A percentile compares a stretch with the other conserved stretches of the same genome.
phyloP scores from a whole-genome alignment of 35 echinoderm and acorn worm species.

The Acanthaster planci region DNA sequence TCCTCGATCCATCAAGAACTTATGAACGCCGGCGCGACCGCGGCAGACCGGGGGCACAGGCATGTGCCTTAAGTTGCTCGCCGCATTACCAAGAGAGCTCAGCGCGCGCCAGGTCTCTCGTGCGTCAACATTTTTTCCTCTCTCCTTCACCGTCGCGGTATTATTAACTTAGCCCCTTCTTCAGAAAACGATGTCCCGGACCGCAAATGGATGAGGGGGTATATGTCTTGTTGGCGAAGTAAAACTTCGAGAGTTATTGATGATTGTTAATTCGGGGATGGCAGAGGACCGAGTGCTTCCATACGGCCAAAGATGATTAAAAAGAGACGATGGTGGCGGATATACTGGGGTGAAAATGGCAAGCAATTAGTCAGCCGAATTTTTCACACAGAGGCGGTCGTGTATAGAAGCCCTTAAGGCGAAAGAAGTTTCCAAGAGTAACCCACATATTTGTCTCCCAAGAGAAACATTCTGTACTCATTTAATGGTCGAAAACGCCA shows the following conservation, averaged over 20 bases:
- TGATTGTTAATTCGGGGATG: constrained; percentile 9
- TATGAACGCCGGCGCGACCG: constrained; percentile 13
- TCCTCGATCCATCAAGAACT: constrained; percentile 14
- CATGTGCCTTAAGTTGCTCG: no score
- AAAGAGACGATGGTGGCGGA: no score
- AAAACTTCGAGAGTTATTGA: constrained; percentile 29
- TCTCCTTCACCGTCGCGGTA: not conserved
- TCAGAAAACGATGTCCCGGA: not conserved
- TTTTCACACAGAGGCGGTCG: no score
- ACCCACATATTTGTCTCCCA: no score
- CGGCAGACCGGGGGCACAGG: not conserved
- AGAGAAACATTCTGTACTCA: no score
- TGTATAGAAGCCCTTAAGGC: no score
- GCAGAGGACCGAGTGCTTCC: not conserved
- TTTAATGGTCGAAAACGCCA: no score
- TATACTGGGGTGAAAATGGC: no score
- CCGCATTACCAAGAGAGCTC: no score
- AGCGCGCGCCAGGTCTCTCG: not conserved
- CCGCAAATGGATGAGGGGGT: constrained; percentile 11
- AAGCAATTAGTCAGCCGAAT: no score
- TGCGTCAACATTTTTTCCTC: constrained; percentile 10
- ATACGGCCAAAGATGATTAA: not conserved
- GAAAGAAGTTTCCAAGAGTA: no score
- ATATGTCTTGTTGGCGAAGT: constrained; percentile 27
- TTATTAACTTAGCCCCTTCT: constrained; percentile 14